Evolutionary conservation across 2,797 vertebrate genomes (phyloP), one percentile per base, ranked within the genome.

Genomic region (Eptatretus atami): DNA sequence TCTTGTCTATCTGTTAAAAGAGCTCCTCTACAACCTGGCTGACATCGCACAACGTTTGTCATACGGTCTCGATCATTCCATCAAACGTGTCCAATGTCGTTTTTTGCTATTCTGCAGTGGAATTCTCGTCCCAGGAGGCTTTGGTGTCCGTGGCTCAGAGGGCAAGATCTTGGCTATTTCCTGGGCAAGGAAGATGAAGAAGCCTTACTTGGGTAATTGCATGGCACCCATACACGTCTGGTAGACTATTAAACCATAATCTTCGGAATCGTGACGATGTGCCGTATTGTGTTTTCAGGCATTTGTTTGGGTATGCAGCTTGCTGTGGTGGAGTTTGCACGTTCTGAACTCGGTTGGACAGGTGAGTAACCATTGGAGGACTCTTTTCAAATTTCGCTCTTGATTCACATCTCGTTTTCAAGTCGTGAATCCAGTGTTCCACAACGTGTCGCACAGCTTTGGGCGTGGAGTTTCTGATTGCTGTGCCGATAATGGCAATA

Each of bases 271-370:
- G 2, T 1, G 15, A 31, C 19, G 13, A 12, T 54, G 2, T 5
- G 13, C 6, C 14, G 44, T 54, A 68, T 54, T 4, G 25, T 69
- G 15, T 6, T 10, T 67, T 71, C 75, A 95, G 90, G 86, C 4
- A 78, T 96, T 10, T 95, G 88, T 73, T 66, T 92, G 70, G 88
- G 86, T 71, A 94, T 95, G 88, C 88, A 94, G 77, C 69, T 94
- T 65, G 85, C 86, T 1, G 86, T 95, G 65, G 84, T 90, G 63
- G 88, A 95, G 67, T 94, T 86, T 55, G 82, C 83, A 61, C 79
- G 84, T 69, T 81, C 76, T 13, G 75, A 85, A 67, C 77, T 94
- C 3, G 78, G 78, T n/a, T 93, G 84, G 88, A 70, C 78, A 79
- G 87, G 87, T 87, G 75, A 78, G 69, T 63, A 5, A 60, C 55